Conservation (phyloP, 2,888 invertebrate species). For the Pinctada fucata region DNA sequence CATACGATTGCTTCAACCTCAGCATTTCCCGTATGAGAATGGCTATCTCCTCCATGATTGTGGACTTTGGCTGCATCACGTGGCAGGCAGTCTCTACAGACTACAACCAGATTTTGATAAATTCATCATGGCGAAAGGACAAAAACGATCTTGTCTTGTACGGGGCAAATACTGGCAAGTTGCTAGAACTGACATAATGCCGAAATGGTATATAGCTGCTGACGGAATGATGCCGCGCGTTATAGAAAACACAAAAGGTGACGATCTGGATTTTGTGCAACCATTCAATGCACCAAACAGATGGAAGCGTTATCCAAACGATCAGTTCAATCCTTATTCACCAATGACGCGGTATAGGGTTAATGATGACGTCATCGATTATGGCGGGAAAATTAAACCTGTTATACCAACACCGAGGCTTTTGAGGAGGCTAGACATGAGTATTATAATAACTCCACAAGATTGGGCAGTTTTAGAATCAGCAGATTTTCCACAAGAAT, state of each 20-base stretch:
- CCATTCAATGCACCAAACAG: slow-evolving; percentile 51
- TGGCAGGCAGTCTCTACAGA: slow-evolving; percentile 21
- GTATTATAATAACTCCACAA: background rate
- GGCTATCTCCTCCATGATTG: slow-evolving; percentile 25
- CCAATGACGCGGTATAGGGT: slow-evolving; percentile 48
- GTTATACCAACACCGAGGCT: slow-evolving; percentile 44
- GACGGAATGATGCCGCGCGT: slow-evolving; percentile 50
- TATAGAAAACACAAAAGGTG: slow-evolving; percentile 50
- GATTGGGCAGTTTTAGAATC: slow-evolving; percentile 36
- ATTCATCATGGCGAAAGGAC: background rate
- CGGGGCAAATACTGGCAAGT: slow-evolving; percentile 51
- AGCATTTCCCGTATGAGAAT: slow-evolving; percentile 18
- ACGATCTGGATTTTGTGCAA: slow-evolving; percentile 54
- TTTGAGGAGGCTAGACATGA: background rate
- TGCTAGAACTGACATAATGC: slow-evolving; percentile 59
- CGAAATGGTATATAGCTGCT: slow-evolving; percentile 61
- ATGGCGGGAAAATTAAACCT: slow-evolving; percentile 20
- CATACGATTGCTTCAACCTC: slow-evolving; percentile 26
- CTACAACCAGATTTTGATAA: slow-evolving; percentile 16
- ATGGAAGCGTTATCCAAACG: slow-evolving; percentile 59
- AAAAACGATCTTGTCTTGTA: slow-evolving; percentile 12
- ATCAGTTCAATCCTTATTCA: slow-evolving; percentile 61
- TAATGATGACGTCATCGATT: slow-evolving; percentile 32
- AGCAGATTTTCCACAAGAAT: slow-evolving; percentile 32
- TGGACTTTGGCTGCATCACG: slow-evolving; percentile 25